These are phyloP conservation scores for Tretioscincus oriximinensis DNA, from an alignment of 2,113 vertebrate genomes.

Conservation along the genomic window DNA sequence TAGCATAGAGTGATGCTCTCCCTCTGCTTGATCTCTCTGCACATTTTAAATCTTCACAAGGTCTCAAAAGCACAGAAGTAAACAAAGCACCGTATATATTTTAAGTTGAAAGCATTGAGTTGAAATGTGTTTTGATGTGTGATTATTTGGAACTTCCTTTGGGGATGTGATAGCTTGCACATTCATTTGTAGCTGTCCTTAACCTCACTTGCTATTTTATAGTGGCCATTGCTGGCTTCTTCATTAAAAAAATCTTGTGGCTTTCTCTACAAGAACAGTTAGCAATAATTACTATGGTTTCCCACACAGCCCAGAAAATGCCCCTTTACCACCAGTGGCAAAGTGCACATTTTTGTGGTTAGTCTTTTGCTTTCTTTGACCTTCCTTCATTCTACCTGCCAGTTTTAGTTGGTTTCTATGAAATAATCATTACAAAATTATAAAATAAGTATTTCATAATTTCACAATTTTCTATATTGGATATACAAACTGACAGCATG, in stretches of 20 bases:
- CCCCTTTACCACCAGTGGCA: too few relatives aligned
- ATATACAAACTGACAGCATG: neutral
- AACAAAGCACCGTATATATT: slow-evolving; percentile 23
- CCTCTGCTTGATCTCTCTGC: slow-evolving; percentile 47
- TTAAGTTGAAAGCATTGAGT: slow-evolving; percentile 48
- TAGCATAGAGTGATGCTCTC: slow-evolving; percentile 54
- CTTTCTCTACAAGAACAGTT: too few relatives aligned
- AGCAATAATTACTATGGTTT: too few relatives aligned
- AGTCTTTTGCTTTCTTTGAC: neutral
- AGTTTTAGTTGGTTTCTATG: neutral
- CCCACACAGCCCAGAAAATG: too few relatives aligned
- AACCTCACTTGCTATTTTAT: neutral
- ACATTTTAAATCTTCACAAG: slow-evolving; percentile 38
- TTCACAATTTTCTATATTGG: neutral
- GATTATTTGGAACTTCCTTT: slow-evolving; percentile 55
- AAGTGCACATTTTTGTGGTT: too few relatives aligned
- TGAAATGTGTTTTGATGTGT: slow-evolving; percentile 54
- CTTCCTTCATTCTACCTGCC: neutral
- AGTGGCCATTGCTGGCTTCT: neutral
- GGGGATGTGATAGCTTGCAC: slow-evolving; percentile 44
- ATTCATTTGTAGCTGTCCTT: neutral
- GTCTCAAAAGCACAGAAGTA: slow-evolving; percentile 38
- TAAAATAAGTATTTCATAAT: neutral
- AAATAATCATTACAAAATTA: neutral
- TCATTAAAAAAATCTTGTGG: too few relatives aligned